phyloP scores from a whole-genome alignment of 2,113 vertebrate species.

The Papio anubis region DNA sequence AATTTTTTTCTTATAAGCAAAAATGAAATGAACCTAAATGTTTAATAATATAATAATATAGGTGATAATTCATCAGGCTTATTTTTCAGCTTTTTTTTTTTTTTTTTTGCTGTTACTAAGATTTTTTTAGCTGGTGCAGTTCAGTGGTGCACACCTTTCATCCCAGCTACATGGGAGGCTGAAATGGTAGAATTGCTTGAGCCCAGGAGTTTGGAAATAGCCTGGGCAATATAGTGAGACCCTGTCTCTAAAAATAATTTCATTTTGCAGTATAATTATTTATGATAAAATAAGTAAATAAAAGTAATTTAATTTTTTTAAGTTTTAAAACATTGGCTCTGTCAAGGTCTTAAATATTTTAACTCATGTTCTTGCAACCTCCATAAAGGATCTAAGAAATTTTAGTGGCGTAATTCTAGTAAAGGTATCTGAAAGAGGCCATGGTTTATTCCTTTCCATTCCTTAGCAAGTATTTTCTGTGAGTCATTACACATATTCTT shows the following conservation, averaged over 20 bases:
- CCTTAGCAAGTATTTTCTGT: not conserved
- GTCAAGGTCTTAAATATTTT: not conserved
- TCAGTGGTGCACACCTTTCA: not conserved
- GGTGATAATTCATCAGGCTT: not conserved
- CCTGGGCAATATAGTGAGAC: not conserved
- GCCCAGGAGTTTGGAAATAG: not conserved
- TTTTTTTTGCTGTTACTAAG: not conserved
- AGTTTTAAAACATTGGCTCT: not conserved
- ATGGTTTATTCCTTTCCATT: not conserved
- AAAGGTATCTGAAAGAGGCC: not conserved
- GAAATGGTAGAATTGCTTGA: not conserved
- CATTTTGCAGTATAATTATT: not conserved
- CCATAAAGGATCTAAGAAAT: not conserved
- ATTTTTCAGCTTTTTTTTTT: not conserved
- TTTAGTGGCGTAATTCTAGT: not conserved
- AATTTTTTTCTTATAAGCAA: not conserved
- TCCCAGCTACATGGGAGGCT: not conserved
- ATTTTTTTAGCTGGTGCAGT: not conserved
- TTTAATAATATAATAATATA: not conserved
- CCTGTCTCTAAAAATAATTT: not conserved
- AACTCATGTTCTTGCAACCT: not conserved
- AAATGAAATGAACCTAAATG: not conserved
- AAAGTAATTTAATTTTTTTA: not conserved
- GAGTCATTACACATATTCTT: not conserved
- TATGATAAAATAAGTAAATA: not conserved